phyloP scores from a whole-genome alignment of 1,140 invertebrate genomes.

The Atta colombica region DNA sequence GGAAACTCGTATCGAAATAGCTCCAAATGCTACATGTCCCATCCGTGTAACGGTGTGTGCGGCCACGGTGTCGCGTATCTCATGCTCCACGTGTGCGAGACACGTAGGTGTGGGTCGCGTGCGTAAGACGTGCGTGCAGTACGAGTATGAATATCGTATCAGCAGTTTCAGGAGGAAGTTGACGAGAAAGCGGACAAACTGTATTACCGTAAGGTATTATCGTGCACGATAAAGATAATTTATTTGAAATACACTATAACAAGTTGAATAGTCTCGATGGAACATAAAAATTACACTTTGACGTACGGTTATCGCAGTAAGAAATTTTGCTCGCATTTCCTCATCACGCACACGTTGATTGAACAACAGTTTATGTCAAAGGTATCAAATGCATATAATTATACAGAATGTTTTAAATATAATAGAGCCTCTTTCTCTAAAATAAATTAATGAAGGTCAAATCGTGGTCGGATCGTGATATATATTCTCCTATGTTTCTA shows the following conservation, averaged over 20 bases:
- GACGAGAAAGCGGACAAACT: slow-evolving; percentile 39
- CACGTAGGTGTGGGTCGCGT: slow-evolving; percentile 9
- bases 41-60: neutral
- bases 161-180: neutral
- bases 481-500: too few species aligned
- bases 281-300: slow-evolving; percentile 7
- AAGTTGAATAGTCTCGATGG: neutral
- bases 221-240: slow-evolving; percentile 3
- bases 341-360: neutral
- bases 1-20: slow-evolving; percentile 74
- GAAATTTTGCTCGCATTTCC: slow-evolving; percentile 17
- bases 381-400: slow-evolving; percentile 10
- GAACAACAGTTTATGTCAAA: slow-evolving; percentile 30
- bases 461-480: too few species aligned
- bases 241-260: neutral
- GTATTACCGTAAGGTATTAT: slow-evolving; percentile 24
- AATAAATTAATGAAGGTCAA: neutral
- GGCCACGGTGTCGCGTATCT: neutral
- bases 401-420: neutral
- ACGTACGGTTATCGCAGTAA: slow-evolving; percentile 33
- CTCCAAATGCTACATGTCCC: slow-evolving; percentile 35
- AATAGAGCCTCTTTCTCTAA: neutral
- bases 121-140: neutral
- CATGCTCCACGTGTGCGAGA: neutral
- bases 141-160: slow-evolving; percentile 5